Percentiles rank a stretch among this genome's conserved stretches.
These are phyloP conservation scores for Marmota flaviventris DNA, from an alignment of 2,113 vertebrate species.

Conservation along the genomic window DNA sequence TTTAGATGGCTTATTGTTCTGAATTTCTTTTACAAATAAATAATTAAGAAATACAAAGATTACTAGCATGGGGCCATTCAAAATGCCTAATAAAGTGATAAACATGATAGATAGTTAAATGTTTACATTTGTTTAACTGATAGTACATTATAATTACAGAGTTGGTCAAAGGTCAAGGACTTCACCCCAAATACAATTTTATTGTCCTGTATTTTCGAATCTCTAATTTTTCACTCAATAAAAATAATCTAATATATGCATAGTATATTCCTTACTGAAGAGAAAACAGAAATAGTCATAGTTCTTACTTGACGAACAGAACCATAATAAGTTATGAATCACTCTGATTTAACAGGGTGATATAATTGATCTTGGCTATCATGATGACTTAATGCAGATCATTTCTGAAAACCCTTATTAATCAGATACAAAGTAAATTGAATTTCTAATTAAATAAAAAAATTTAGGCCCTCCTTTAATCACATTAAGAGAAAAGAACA, in stretches of 20 bases:
- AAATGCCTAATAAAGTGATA: background rate
- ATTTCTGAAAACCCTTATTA: constrained; percentile 60
- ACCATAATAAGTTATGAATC: background rate
- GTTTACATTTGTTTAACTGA: background rate
- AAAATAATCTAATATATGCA: background rate
- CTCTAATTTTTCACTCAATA: background rate
- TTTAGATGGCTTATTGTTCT: background rate
- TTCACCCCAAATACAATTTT: background rate
- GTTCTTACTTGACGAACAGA: background rate
- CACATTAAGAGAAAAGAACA: background rate
- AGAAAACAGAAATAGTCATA: constrained; percentile 26
- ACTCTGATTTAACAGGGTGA: constrained; percentile 2
- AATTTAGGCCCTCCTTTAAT: constrained; percentile 6
- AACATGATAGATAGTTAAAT: background rate
- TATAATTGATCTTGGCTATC: background rate
- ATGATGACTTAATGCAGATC: constrained; percentile 40
- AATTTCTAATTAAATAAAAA: constrained; percentile 27
- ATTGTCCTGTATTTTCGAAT: background rate
- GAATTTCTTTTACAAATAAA: background rate
- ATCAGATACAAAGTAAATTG: constrained; percentile 14
- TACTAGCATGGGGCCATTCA: background rate
- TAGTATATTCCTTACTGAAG: background rate
- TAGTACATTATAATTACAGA: background rate
- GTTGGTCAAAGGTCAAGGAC: background rate
- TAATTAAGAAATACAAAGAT: accelerated